Base-by-base conservation (phyloP, 2,797 vertebrate genomes). In the Apogon talboti region DNA sequence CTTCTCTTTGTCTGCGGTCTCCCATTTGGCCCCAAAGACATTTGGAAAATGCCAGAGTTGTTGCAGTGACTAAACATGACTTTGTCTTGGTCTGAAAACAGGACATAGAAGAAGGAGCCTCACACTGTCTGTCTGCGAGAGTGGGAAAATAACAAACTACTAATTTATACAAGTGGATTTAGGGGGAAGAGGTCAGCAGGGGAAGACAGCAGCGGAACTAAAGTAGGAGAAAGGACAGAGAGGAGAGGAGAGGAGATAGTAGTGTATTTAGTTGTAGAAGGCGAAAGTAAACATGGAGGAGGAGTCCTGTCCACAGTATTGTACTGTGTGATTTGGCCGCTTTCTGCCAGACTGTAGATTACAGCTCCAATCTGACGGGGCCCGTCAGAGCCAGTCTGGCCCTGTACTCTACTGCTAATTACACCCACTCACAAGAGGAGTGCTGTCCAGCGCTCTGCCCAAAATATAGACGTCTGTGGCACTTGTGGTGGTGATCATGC, bases 401-500 rank as follows among this genome's bases (percentile, higher is more conserved):
- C 66, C 73, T 85, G 54, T 74, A 74, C 82, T 77, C 68, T 78
- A 75, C 76, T 84, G 79, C 83, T 93, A 91, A 93, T 90, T 92
- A 90, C 89, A 90, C 85, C 81, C 86, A 79, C 81, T 86, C 83
- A 82, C 85, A 85, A 82, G 71, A 67, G 77, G 67, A 89, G 70
- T 1, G 66, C 86, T 74, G 81, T 89, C 84, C 87, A 82, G 83
- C 60, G 47, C 69, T 86, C 48, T 19, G 80, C 84, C 78, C 81
- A 85, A 90, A 92, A 91, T 91, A 91, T 74, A 89, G 82, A 87
- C 61, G 85, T 87, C 76, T 88, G 87, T 86, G 87, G 89, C 54
- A 70, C 70, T 71, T 88, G 89, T 71, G 89, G 90, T 80, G 71
- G 87, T 75, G 85, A 90, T 90, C 85, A 78, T 89, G 84, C 83